These are phyloP conservation scores for Caenorhabditis sp. DNA, from an alignment of 2,888 invertebrate species.

Conservation along the genomic window DNA sequence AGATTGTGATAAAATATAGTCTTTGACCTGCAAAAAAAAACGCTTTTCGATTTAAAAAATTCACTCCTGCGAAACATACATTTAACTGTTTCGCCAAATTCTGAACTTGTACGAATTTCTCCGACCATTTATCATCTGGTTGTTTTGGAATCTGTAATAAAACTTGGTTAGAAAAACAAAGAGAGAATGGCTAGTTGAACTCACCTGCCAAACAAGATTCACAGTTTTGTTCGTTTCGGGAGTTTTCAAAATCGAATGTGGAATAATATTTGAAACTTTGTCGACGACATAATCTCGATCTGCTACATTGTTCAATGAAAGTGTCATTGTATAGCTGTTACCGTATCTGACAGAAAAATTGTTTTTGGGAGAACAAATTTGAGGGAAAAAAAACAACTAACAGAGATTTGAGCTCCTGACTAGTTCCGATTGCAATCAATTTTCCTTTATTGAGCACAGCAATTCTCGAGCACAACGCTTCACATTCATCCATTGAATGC, in stretches of 20 bases:
- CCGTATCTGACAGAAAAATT: conserved; percentile 47
- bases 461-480: conserved; percentile 66
- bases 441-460: conserved; percentile 65
- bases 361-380: too few species aligned
- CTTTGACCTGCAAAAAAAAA: conserved; percentile 40
- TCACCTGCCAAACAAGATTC: conserved; percentile 46
- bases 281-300: conserved; percentile 15
- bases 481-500: conserved; percentile 65
- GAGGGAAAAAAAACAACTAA: conserved; percentile 13
- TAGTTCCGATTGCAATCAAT: conserved; percentile 64
- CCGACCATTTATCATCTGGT: conserved; percentile 53
- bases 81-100: conserved; percentile 41
- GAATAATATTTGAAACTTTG: conserved; percentile 13
- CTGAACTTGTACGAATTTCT: conserved; percentile 55
- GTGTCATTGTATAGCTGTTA: conserved; percentile 57
- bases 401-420: conserved; percentile 65
- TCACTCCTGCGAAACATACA: neutral
- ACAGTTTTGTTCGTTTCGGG: conserved; percentile 34
- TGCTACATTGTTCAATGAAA: conserved; percentile 18
- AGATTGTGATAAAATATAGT: conserved; percentile 68
- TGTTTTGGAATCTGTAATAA: conserved; percentile 42
- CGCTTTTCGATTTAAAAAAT: neutral
- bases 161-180: too few species aligned
- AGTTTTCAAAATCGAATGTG: conserved; percentile 39
- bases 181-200: neutral